These are phyloP conservation scores for Phalacrocorax aristotelis DNA, from an alignment of 2,113 vertebrate species.

Conservation along the genomic window DNA sequence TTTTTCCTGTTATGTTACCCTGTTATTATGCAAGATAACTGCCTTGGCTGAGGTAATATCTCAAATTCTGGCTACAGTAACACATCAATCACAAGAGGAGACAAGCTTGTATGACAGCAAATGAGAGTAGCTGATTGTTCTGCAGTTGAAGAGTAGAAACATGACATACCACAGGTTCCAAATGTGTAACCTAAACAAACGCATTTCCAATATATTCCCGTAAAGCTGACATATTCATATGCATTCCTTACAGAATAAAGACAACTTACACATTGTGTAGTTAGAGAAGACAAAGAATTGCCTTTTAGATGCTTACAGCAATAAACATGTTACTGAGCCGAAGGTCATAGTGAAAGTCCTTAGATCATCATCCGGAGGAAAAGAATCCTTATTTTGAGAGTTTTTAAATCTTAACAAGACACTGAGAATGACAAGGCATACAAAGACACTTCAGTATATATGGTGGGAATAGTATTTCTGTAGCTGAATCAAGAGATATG, in stretches of 20 bases:
- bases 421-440: neutral
- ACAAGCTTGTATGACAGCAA: neutral
- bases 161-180: neutral
- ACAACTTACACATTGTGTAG: neutral
- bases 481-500: neutral
- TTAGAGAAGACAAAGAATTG: neutral
- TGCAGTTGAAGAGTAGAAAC: neutral
- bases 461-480: neutral
- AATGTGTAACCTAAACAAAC: neutral
- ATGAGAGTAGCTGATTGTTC: neutral
- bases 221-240: neutral
- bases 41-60: neutral
- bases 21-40: neutral
- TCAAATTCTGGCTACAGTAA: neutral
- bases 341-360: neutral
- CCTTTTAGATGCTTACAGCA: neutral
- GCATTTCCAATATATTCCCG: neutral
- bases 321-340: neutral
- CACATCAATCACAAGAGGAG: neutral
- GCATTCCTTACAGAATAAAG: neutral
- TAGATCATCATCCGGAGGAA: neutral
- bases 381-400: neutral
- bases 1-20: neutral
- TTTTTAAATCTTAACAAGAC: neutral
- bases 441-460: neutral